Evolutionary conservation across 2,888 invertebrate genomes (phyloP).

Genomic region (Cyclophora punctaria): DNA sequence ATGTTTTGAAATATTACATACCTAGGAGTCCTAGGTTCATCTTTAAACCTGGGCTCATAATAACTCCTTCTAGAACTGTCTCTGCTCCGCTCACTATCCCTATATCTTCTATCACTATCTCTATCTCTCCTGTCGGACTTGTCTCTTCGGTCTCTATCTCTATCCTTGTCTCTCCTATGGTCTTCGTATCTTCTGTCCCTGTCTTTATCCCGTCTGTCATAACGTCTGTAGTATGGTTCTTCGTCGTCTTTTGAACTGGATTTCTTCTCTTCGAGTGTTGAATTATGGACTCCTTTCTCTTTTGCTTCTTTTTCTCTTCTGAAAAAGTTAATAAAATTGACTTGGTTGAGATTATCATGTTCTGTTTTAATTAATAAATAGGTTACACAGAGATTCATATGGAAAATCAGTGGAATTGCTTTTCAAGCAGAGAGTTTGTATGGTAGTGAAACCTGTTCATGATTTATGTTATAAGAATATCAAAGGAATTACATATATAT

Average conservation of each 20-base stretch:
- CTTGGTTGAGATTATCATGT: too few relatives aligned
- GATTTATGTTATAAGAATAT: too few relatives aligned
- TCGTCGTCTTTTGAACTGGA: slow-evolving; percentile 53
- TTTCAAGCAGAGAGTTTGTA: too few relatives aligned
- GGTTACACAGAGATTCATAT: too few relatives aligned
- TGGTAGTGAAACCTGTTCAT: too few relatives aligned
- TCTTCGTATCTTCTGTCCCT: slow-evolving; percentile 38
- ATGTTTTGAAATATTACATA: slow-evolving; percentile 19
- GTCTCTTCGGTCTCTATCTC: slow-evolving; percentile 34
- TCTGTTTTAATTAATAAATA: too few relatives aligned
- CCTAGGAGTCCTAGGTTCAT: slow-evolving; percentile 91
- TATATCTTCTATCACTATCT: slow-evolving; percentile 24
- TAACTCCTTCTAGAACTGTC: slow-evolving; percentile 67
- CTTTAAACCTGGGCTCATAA: slow-evolving; percentile 80
- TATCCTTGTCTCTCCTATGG: slow-evolving; percentile 35
- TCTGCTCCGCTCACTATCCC: slow-evolving; percentile 43
- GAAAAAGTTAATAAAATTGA: slow-evolving; percentile 12
- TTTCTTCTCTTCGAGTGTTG: slow-evolving; percentile 76
- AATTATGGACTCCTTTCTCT: slow-evolving; percentile 82
- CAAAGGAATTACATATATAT: too few relatives aligned
- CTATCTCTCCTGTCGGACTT: slow-evolving; percentile 34
- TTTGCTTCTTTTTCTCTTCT: slow-evolving; percentile 72
- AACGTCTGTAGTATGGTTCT: slow-evolving; percentile 45
- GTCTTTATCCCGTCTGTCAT: slow-evolving; percentile 40
- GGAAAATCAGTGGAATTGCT: too few relatives aligned